Conservation (phyloP, 2,888 invertebrate species). For the Xestia sexstrigata region DNA sequence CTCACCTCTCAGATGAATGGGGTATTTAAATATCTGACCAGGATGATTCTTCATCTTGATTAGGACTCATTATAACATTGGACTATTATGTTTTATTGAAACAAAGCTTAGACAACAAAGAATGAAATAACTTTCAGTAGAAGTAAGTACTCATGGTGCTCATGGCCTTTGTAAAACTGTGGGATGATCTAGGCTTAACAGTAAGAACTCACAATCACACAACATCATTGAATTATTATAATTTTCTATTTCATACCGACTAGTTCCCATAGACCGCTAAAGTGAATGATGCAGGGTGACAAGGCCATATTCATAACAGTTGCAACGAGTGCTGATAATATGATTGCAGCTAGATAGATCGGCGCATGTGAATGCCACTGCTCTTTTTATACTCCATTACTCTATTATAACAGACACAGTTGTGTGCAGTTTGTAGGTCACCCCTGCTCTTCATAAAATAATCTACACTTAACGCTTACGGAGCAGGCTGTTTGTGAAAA, state of each 20-base stretch:
- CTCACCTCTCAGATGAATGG: slow-evolving; percentile 26
- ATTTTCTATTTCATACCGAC: neutral
- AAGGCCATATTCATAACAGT: slow-evolving; percentile 46
- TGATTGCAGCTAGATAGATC: slow-evolving; percentile 19
- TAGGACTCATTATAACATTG: neutral
- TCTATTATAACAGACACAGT: neutral
- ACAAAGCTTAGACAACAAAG: neutral
- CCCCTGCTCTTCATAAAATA: neutral
- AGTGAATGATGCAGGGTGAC: slow-evolving; percentile 28
- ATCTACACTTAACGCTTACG: neutral
- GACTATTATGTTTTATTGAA: neutral
- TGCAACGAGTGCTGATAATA: slow-evolving; percentile 16
- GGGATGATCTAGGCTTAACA: neutral
- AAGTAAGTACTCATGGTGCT: neutral
- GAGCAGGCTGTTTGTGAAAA: neutral
- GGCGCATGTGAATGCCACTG: neutral
- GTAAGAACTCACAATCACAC: neutral
- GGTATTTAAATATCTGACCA: neutral
- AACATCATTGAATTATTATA: neutral
- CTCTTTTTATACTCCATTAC: neutral
- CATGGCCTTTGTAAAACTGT: neutral
- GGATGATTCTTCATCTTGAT: neutral
- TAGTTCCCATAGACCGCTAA: slow-evolving; percentile 5
- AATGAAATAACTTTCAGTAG: neutral
- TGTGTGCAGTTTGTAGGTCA: neutral